Conservation (phyloP, 2,888 invertebrate genomes). For the Physocephala rufipes region DNA sequence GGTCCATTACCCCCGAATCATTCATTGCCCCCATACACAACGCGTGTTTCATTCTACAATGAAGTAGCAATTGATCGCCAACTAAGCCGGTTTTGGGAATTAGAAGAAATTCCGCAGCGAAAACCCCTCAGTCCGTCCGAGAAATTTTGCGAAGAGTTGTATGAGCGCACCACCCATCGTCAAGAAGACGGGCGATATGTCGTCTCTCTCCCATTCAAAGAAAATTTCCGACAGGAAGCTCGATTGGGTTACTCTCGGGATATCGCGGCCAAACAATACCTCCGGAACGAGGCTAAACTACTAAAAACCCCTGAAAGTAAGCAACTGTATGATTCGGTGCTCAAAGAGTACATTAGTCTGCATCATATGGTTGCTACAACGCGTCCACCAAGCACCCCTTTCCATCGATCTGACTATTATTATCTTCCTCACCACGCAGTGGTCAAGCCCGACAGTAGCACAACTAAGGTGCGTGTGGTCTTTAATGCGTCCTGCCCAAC, state of each 20-base stretch:
- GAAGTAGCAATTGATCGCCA: not conserved
- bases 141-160: not conserved
- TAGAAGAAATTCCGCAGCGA: not conserved
- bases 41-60: too few relatives aligned
- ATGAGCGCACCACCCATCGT: not conserved
- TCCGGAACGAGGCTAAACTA: not conserved
- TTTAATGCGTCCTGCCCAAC: too few relatives aligned
- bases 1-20: too few relatives aligned
- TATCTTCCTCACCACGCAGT: too few relatives aligned
- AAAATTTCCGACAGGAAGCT: too few relatives aligned
- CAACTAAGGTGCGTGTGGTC: too few relatives aligned
- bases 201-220: too few relatives aligned
- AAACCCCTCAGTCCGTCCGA: too few relatives aligned
- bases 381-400: too few relatives aligned
- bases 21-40: too few relatives aligned
- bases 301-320: not conserved
- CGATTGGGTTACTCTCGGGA: not conserved
- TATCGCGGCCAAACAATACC: not conserved
- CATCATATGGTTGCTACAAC: not conserved
- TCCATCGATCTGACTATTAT: too few relatives aligned
- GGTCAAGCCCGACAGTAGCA: too few relatives aligned
- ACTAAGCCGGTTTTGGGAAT: not conserved
- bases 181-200: not conserved
- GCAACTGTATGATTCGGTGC: not conserved
- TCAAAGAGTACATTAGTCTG: not conserved